Percentiles rank a stretch among this genome's conserved stretches.
phyloP scores from a whole-genome alignment of 2,797 vertebrate species.

The Lycodopsis pacificus region DNA sequence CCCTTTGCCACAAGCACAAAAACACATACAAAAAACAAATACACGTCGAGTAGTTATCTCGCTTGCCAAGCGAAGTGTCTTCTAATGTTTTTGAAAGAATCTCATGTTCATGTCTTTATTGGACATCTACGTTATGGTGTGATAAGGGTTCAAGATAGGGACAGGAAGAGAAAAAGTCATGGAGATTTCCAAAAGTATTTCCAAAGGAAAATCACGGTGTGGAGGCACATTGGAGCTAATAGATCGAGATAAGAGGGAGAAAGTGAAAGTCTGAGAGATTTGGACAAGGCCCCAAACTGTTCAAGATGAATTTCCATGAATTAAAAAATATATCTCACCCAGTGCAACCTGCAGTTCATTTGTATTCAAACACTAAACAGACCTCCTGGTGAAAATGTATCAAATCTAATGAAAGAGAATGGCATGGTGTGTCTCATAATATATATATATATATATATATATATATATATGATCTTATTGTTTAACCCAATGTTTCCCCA shows the following conservation, averaged over 20 bases:
- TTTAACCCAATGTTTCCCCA: not conserved
- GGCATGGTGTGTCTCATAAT: not conserved
- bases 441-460: not conserved
- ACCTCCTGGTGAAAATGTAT: not conserved
- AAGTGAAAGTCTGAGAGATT: slow-evolving; percentile 49
- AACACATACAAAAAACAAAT: slow-evolving; percentile 55
- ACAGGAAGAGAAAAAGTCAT: slow-evolving; percentile 25
- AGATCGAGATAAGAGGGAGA: slow-evolving; percentile 53
- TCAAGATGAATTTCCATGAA: slow-evolving; percentile 15
- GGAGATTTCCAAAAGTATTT: slow-evolving; percentile 44
- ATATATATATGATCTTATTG: not conserved
- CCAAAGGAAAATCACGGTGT: slow-evolving; percentile 39
- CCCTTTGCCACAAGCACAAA: slow-evolving; percentile 72
- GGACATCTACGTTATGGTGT: slow-evolving; percentile 47
- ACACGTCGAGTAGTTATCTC: slow-evolving; percentile 56
- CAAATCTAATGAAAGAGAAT: not conserved
- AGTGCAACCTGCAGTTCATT: not conserved
- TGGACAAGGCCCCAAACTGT: slow-evolving; percentile 42
- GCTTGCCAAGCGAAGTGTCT: slow-evolving; percentile 60
- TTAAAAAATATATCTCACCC: not conserved
- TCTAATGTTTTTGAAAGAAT: slow-evolving; percentile 48
- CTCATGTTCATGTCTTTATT: slow-evolving; percentile 51
- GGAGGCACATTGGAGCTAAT: slow-evolving; percentile 29
- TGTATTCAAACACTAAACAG: not conserved
- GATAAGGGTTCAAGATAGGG: slow-evolving; percentile 56